These are phyloP conservation scores for Trypoxylon attenuatum DNA, from an alignment of 2,888 invertebrate genomes.

Conservation along the genomic window DNA sequence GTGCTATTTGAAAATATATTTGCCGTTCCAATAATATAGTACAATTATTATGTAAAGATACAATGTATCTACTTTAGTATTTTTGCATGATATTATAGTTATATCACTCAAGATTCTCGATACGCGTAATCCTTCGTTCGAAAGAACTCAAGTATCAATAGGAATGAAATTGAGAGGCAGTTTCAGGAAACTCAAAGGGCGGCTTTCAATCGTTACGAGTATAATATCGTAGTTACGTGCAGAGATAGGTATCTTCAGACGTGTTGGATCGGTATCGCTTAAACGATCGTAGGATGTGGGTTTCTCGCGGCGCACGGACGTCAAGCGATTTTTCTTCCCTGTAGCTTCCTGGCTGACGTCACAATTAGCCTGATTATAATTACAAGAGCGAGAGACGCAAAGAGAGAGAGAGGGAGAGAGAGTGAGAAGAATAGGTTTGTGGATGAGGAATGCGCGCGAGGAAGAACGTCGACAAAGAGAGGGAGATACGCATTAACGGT, in stretches of 20 bases:
- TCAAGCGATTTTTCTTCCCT: slow-evolving; percentile 67
- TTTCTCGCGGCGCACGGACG: slow-evolving; percentile 32
- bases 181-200: background rate
- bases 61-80: no score
- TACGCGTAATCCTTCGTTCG: no score
- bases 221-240: background rate
- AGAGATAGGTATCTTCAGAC: slow-evolving; percentile 9
- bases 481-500: slow-evolving; percentile 58
- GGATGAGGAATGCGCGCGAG: slow-evolving; percentile 30
- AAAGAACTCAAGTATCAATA: no score
- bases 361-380: slow-evolving; percentile 73
- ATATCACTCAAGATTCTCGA: no score
- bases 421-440: slow-evolving; percentile 18
- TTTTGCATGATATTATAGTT: no score
- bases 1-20: no score
- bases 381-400: slow-evolving; percentile 52
- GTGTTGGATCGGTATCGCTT: slow-evolving; percentile 41
- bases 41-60: no score
- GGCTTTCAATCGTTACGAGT: background rate
- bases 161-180: background rate
- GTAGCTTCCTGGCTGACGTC: slow-evolving; percentile 73
- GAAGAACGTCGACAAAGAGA: slow-evolving; percentile 18
- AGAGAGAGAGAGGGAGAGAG: slow-evolving; percentile 33
- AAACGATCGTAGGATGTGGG: slow-evolving; percentile 42
- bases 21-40: no score